Conservation (phyloP, 2,888 invertebrate species). For the Zonitis immaculata region DNA sequence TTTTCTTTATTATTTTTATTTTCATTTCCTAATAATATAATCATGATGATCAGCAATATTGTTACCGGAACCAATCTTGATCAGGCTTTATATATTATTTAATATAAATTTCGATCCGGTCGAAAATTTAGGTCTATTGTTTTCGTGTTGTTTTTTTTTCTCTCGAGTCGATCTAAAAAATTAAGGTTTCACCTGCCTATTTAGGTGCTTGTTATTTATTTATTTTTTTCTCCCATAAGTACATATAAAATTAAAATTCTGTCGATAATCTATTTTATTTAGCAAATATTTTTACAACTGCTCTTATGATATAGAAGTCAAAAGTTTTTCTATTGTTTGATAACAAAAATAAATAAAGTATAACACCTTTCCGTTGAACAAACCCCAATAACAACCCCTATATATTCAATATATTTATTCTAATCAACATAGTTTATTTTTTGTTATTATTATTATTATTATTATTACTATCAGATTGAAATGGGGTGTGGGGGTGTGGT, state of each 20-base stretch:
- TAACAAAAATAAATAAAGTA: too few relatives aligned
- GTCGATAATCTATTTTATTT: neutral
- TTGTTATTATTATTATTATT: too few relatives aligned
- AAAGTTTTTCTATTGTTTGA: too few relatives aligned
- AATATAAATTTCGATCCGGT: slow-evolving; percentile 7
- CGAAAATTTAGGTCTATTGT: slow-evolving; percentile 17
- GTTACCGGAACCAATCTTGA: slow-evolving; percentile 17
- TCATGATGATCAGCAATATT: neutral
- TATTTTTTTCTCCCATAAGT: too few relatives aligned
- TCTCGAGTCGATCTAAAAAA: slow-evolving; percentile 2
- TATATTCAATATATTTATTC: too few relatives aligned
- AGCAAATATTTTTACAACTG: slow-evolving; percentile 14
- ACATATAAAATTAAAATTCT: slow-evolving; percentile 3
- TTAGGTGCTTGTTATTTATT: too few relatives aligned
- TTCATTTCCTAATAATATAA: too few relatives aligned
- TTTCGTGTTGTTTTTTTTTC: slow-evolving; percentile 11
- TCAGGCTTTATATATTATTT: slow-evolving; percentile 13
- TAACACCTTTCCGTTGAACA: too few relatives aligned
- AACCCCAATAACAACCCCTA: too few relatives aligned
- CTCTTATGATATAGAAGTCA: slow-evolving; percentile 8
- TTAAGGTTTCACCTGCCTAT: slow-evolving; percentile 19
- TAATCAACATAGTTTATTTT: too few relatives aligned
- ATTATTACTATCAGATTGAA: slow-evolving; percentile 8
- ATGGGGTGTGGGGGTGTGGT: slow-evolving; percentile 15
- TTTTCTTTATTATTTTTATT: too few relatives aligned